Percentiles rank a stretch among this genome's conserved stretches.
These are phyloP conservation scores for Pristionchus entomophagus DNA, from an alignment of 2,888 invertebrate species.

Conservation along the genomic window DNA sequence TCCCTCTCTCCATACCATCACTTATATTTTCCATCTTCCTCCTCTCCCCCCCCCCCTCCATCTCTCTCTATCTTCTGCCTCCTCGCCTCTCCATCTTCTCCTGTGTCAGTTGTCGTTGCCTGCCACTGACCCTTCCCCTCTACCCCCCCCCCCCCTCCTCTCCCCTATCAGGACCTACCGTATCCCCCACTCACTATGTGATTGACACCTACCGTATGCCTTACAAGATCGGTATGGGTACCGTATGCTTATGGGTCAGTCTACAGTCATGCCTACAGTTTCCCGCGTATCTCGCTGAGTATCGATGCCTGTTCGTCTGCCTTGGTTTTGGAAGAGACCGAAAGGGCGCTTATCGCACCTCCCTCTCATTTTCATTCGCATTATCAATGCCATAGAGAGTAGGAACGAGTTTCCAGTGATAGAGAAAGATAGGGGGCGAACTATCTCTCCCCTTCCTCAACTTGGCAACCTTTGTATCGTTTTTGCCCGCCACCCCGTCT, in stretches of 20 bases:
- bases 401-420: constrained; percentile 34
- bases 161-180: constrained; percentile 12
- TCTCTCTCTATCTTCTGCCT: background rate
- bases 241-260: background rate
- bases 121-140: constrained; percentile 10
- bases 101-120: constrained; percentile 14
- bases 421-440: constrained; percentile 28
- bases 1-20: constrained; percentile 41
- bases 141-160: background rate
- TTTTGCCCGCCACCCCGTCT: background rate
- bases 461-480: constrained; percentile 40
- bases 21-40: constrained; percentile 32
- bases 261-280: too few species aligned
- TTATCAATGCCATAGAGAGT: constrained; percentile 42
- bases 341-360: background rate
- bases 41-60: too few species aligned
- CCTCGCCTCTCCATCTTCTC: background rate
- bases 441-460: background rate
- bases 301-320: constrained; percentile 4
- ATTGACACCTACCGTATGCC: background rate
- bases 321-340: too few species aligned
- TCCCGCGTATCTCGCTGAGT: background rate
- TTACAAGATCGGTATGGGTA: background rate
- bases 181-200: too few species aligned
- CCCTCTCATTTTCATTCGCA: background rate